Evolutionary conservation across 2,797 vertebrate genomes (phyloP), one percentile per base, ranked within the genome.

Genomic region (Lagodon rhomboides): DNA sequence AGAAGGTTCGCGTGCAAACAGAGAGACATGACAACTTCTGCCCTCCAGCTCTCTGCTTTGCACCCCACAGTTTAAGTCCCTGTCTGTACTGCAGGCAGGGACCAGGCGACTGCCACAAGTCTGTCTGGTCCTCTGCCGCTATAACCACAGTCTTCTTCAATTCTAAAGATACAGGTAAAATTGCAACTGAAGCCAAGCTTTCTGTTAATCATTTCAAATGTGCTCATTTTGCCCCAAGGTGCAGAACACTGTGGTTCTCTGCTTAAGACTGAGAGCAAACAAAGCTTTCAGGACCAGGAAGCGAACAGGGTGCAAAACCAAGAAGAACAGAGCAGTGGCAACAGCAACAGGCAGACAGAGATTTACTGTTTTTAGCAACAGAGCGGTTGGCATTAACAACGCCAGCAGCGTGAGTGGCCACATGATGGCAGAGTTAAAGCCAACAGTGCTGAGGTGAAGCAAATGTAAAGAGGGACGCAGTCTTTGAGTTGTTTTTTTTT

Each of bases 11-110:
- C 79, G 93, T 94, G 94, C 94, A 95, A 92, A 95, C 92, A 95
- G 91, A 95, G 92, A 95, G 91, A 93, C 94, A 93, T 94, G 94
- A 95, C 94, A 95, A 94, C 88, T 90, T 94, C 92, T 93, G 93
- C 91, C 93, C 93, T 94, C 88, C 85, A 91, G 90, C 89, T 89
- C 93, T 91, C 90, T 81, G 92, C 92, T 91, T 94, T 92, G 93
- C 92, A 91, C 92, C 91, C 88, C 68, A 80, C 49, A 79, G 67
- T 79, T 63, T 59, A 65, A 61, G 3, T 51, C 5, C 50, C 73
- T 51, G 30, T 62, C 71, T 74, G 30, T 41, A 15, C 53, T 41
- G 64, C 7, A 0, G 65, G 51, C 85, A 59, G 41, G 38, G 71
- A 83, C 79, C 51, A 13, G 72, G 61, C 0, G 16, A 74, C 64